A percentile compares a stretch with the other conserved stretches of the same genome.
These are phyloP conservation scores for Mystacides longicornis DNA, from an alignment of 2,888 invertebrate species.

Conservation along the genomic window DNA sequence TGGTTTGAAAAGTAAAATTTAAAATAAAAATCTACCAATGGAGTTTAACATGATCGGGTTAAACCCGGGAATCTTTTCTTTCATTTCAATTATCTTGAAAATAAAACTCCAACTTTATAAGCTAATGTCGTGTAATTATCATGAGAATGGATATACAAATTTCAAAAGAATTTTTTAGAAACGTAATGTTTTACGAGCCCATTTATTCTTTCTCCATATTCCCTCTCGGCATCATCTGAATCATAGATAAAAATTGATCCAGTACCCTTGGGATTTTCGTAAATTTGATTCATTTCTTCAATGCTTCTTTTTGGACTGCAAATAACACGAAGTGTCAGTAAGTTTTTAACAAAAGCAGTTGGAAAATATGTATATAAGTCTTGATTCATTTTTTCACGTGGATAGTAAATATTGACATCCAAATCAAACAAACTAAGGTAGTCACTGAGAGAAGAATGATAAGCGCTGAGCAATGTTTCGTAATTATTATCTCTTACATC, in stretches of 20 bases:
- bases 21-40: too few relatives aligned
- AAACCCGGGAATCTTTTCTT: too few relatives aligned
- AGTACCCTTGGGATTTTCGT: slow-evolving; percentile 4
- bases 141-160: too few relatives aligned
- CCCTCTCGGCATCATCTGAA: slow-evolving; percentile 16
- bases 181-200: slow-evolving; percentile 13
- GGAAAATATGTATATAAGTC: slow-evolving; percentile 15
- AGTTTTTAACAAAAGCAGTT: slow-evolving; percentile 13
- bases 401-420: slow-evolving; percentile 12
- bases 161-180: slow-evolving; percentile 2
- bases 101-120: too few relatives aligned
- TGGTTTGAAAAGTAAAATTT: neutral
- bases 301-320: slow-evolving; percentile 14
- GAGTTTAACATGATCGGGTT: too few relatives aligned
- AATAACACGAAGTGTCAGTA: slow-evolving; percentile 16
- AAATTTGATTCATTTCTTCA: slow-evolving; percentile 13
- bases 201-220: slow-evolving; percentile 16
- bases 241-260: slow-evolving; percentile 20
- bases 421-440: slow-evolving; percentile 10
- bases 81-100: too few relatives aligned
- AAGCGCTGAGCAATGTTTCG: slow-evolving; percentile 9
- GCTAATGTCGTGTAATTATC: too few relatives aligned
- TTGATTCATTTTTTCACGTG: slow-evolving; percentile 8
- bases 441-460: slow-evolving; percentile 12
- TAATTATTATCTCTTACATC: slow-evolving; percentile 13